These are phyloP conservation scores for Darevskia nairensis DNA, from an alignment of 2,797 vertebrate genomes.

Conservation along the genomic window DNA sequence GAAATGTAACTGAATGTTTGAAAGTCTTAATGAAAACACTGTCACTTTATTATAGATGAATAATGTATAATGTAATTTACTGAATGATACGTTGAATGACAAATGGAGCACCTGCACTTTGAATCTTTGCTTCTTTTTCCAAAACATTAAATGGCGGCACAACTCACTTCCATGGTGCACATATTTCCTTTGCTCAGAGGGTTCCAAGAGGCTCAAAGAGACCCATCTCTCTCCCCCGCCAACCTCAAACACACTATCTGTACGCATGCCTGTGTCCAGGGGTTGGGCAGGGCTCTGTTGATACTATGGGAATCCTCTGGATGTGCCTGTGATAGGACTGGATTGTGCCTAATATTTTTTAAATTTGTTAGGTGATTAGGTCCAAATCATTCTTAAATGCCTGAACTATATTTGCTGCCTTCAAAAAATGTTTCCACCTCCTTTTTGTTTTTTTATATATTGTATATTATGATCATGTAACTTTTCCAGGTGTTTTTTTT, in stretches of 20 bases:
- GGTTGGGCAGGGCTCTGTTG: background rate
- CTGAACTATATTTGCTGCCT: conserved; percentile 67
- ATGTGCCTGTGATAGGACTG: background rate
- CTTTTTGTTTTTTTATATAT: conserved; percentile 67
- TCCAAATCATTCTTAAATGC: conserved; percentile 57
- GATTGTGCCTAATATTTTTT: conserved; percentile 41
- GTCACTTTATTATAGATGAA: conserved; percentile 79
- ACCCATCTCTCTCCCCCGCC: background rate
- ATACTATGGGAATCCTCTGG: background rate
- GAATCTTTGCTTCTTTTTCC: conserved; percentile 76
- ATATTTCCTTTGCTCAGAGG: background rate
- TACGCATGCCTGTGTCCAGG: background rate
- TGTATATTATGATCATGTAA: conserved; percentile 62
- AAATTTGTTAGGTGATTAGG: conserved; percentile 48
- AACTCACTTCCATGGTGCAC: background rate
- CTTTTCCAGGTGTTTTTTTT: conserved; percentile 53
- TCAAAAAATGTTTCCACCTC: conserved; percentile 58
- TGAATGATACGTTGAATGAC: conserved; percentile 74
- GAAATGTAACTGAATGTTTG: conserved; percentile 74
- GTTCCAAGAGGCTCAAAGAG: background rate
- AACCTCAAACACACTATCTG: too few species aligned
- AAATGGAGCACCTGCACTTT: conserved; percentile 88
- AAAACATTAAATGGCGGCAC: conserved; percentile 16
- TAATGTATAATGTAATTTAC: conserved; percentile 70
- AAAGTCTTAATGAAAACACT: conserved; percentile 73